These are phyloP conservation scores for Lasius fuliginosus DNA, from an alignment of 2,888 invertebrate species.

Conservation along the genomic window DNA sequence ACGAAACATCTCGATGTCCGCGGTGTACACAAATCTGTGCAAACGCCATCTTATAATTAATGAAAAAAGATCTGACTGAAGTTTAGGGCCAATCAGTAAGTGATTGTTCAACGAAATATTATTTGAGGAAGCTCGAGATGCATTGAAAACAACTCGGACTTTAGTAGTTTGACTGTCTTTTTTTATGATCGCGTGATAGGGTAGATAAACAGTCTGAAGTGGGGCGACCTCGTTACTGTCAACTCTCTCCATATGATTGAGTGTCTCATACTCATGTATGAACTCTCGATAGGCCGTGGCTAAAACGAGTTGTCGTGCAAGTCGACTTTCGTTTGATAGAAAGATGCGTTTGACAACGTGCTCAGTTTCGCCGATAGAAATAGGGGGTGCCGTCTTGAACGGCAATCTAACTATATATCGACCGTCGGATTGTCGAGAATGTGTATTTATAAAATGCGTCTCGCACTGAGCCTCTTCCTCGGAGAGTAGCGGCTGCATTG, in stretches of 20 bases:
- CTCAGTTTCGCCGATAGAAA: neutral
- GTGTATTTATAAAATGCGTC: neutral
- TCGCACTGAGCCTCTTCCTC: neutral
- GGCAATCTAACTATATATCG: neutral
- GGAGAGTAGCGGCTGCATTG: fast-evolving
- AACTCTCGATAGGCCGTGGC: fast-evolving
- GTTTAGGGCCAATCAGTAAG: neutral
- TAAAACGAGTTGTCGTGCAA: neutral
- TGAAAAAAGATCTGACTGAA: neutral
- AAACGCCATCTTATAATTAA: neutral
- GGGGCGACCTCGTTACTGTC: too few relatives aligned
- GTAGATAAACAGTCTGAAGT: neutral
- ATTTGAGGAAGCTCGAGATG: neutral
- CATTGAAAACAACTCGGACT: neutral
- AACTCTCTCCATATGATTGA: neutral
- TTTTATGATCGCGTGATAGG: neutral
- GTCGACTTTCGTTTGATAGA: neutral
- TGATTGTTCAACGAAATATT: neutral
- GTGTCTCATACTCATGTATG: neutral
- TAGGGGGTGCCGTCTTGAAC: neutral
- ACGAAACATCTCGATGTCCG: neutral
- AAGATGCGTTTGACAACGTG: neutral
- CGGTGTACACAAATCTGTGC: neutral
- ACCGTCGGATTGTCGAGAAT: neutral
- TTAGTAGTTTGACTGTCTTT: neutral